Conservation (phyloP, 2,888 invertebrate genomes). For the Pseudeuparius sepicola region DNA sequence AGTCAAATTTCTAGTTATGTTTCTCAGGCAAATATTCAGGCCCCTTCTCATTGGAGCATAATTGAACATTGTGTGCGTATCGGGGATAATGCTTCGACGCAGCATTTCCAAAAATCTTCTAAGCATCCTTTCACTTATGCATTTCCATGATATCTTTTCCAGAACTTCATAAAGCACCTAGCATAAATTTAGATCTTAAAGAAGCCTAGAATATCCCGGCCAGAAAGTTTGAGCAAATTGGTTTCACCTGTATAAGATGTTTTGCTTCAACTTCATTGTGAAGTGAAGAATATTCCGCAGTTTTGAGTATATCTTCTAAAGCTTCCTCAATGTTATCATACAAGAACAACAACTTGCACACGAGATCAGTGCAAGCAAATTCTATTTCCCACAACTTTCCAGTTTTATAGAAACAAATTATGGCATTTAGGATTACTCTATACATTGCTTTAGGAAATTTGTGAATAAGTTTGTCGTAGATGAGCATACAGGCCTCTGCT, state of each 20-base stretch:
- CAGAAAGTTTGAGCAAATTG: no score
- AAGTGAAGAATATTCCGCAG: neutral
- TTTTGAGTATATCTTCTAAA: conserved; percentile 18
- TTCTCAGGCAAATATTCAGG: conserved; percentile 46
- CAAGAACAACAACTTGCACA: conserved; percentile 29
- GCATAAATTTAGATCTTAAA: no score
- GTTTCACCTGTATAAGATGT: conserved; percentile 41
- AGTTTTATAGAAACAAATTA: conserved; percentile 35
- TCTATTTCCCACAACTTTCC: conserved; percentile 40
- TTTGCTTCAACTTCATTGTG: conserved; percentile 36
- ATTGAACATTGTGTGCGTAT: conserved; percentile 24
- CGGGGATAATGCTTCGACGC: conserved; percentile 36
- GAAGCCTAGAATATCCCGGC: no score
- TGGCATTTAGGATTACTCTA: conserved; percentile 32
- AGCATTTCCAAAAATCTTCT: conserved; percentile 41
- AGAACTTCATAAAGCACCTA: conserved; percentile 43
- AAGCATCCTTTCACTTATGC: conserved; percentile 38
- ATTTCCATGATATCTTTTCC: conserved; percentile 40
- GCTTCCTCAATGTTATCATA: conserved; percentile 27
- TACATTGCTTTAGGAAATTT: conserved; percentile 28
- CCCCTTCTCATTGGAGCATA: conserved; percentile 41
- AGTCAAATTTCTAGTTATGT: conserved; percentile 42
- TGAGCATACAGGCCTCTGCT: conserved; percentile 19
- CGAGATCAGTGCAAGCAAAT: conserved; percentile 34
- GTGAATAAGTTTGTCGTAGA: conserved; percentile 27